phyloP scores from a whole-genome alignment of 2,888 invertebrate species.

The Agapostemon virescens region DNA sequence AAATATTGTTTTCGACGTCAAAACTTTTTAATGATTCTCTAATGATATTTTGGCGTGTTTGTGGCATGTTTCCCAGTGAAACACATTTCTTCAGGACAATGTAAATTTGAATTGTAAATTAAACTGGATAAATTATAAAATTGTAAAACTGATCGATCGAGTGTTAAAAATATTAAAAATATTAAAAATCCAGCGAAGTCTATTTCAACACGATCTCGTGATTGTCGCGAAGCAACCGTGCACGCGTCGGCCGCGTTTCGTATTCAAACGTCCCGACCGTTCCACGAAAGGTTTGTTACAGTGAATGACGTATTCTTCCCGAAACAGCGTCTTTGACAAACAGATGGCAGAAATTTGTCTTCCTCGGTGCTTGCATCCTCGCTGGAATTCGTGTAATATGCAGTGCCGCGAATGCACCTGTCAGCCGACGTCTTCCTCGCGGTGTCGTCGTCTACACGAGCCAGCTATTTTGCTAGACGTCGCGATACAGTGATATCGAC shows the following conservation, averaged over 20 bases:
- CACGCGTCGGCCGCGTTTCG: neutral
- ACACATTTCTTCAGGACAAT: too few species aligned
- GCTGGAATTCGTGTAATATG: conserved; percentile 2
- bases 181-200: too few species aligned
- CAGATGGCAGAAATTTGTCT: neutral
- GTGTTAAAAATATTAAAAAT: too few species aligned
- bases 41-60: too few species aligned
- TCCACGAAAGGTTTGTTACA: neutral
- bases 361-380: neutral
- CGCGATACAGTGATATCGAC: neutral
- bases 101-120: too few species aligned
- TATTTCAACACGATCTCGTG: too few species aligned
- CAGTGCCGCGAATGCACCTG: neutral
- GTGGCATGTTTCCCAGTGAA: too few species aligned
- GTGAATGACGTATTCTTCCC: conserved; percentile 3
- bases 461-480: neutral
- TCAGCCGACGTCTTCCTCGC: neutral
- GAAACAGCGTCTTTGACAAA: neutral
- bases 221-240: neutral
- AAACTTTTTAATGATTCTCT: too few species aligned
- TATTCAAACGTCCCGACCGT: neutral
- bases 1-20: too few species aligned
- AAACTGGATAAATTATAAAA: too few species aligned
- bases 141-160: too few species aligned
- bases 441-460: neutral